phyloP scores from a whole-genome alignment of 92 coral and sea anemone genomes.

The Isaurus tuberculatus region DNA sequence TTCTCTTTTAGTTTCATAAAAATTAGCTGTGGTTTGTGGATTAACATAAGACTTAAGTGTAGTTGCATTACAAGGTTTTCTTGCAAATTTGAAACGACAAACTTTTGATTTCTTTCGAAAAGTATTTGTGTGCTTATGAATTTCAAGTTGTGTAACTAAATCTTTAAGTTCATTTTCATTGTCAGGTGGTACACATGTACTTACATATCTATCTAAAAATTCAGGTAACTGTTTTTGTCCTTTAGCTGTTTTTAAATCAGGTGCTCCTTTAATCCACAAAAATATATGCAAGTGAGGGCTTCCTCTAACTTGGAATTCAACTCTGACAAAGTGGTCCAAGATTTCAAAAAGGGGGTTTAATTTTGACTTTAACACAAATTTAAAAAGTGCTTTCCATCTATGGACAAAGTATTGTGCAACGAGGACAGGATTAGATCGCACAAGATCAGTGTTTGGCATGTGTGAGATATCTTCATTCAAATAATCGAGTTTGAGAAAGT shows the following conservation, averaged over 20 bases:
- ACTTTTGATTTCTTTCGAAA: constrained; percentile 16
- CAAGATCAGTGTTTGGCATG: constrained; percentile 8
- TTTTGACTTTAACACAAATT: constrained; percentile 40
- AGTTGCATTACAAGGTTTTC: constrained; percentile 30
- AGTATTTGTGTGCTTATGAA: constrained; percentile 39
- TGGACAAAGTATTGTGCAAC: constrained; percentile 52
- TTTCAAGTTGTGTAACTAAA: constrained; percentile 20
- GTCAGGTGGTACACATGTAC: constrained; percentile 16
- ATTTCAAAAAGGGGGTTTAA: constrained; percentile 48
- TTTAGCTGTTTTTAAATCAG: constrained; percentile 1
- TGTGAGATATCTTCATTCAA: neutral
- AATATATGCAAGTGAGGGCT: constrained; percentile 58
- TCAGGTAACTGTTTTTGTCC: constrained; percentile 19
- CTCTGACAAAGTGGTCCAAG: constrained; percentile 49
- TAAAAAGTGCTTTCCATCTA: constrained; percentile 42
- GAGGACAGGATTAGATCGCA: constrained; percentile 53
- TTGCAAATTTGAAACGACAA: constrained; percentile 29
- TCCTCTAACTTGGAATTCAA: constrained; percentile 50
- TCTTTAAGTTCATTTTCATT: constrained; percentile 13
- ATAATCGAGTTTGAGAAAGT: constrained; percentile 19
- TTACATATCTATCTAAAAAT: constrained; percentile 35
- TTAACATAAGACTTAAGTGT: constrained; percentile 26
- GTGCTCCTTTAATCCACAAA: constrained; percentile 51
- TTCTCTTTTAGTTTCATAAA: constrained; percentile 36
- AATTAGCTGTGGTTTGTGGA: constrained; percentile 42